Evolutionary conservation across 2,888 invertebrate genomes (phyloP).

Genomic region (Pristionchus japonicus): DNA sequence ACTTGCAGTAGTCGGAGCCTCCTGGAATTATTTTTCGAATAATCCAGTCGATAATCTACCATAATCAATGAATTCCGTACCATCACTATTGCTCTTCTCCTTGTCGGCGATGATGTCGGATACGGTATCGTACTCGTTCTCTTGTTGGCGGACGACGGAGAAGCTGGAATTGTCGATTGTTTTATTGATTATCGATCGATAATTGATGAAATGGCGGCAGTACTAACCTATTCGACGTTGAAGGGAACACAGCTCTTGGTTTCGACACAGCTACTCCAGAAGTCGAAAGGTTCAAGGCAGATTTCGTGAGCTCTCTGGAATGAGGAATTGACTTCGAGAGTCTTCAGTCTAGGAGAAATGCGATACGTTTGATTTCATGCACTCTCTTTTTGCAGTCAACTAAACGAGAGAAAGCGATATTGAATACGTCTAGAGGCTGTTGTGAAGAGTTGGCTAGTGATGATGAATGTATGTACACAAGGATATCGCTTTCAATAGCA

Average conservation of each 20-base stretch:
- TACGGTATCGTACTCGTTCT: slow-evolving; percentile 47
- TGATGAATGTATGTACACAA: not conserved
- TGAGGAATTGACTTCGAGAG: not conserved
- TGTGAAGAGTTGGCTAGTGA: not conserved
- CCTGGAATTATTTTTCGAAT: not conserved
- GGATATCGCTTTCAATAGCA: not conserved
- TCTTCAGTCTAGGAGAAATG: not conserved
- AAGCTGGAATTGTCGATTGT: too few species aligned
- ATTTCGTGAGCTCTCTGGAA: slow-evolving; percentile 47
- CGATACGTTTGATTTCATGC: not conserved
- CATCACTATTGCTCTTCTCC: slow-evolving; percentile 41
- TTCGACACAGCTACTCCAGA: not conserved
- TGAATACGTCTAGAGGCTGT: not conserved
- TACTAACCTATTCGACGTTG: slow-evolving; percentile 31
- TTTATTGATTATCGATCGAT: not conserved
- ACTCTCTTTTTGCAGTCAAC: slow-evolving; percentile 16
- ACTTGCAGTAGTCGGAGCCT: slow-evolving; percentile 34
- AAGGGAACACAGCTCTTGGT: slow-evolving; percentile 36
- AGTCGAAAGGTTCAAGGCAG: slow-evolving; percentile 27
- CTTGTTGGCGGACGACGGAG: slow-evolving; percentile 22
- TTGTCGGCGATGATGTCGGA: slow-evolving; percentile 37
- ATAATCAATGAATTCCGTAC: slow-evolving; percentile 4
- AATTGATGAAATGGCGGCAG: not conserved
- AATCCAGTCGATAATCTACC: not conserved
- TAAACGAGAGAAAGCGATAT: not conserved